These are phyloP conservation scores for Hirtodrosophila duncani DNA, from an alignment of 2,888 invertebrate species.

Conservation along the genomic window DNA sequence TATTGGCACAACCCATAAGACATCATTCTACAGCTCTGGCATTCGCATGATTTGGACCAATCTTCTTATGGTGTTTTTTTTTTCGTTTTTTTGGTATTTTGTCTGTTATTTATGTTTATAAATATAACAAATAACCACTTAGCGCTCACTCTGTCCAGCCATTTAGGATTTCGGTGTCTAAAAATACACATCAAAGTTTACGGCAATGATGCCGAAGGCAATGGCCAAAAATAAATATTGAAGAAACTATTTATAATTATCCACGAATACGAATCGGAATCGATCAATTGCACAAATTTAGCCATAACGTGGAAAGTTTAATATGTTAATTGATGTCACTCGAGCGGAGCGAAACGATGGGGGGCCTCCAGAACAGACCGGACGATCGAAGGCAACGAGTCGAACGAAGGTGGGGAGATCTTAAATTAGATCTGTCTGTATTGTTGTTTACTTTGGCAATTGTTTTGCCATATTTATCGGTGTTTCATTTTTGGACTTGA, in stretches of 20 bases:
- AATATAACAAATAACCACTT: slow-evolving; percentile 68
- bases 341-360: slow-evolving; percentile 12
- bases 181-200: slow-evolving; percentile 60
- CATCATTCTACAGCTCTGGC: too few species aligned
- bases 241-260: slow-evolving; percentile 55
- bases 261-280: slow-evolving; percentile 12
- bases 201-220: slow-evolving; percentile 18
- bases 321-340: slow-evolving; percentile 34
- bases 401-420: too few species aligned
- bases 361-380: slow-evolving; percentile 14
- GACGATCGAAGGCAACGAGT: too few species aligned
- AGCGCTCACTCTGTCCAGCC: slow-evolving; percentile 51
- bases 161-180: slow-evolving; percentile 45
- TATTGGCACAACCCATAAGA: too few species aligned
- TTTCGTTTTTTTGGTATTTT: too few species aligned
- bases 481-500: slow-evolving; percentile 10
- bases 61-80: too few species aligned
- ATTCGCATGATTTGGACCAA: too few species aligned
- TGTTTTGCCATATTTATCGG: not conserved
- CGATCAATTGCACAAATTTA: slow-evolving; percentile 57
- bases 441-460: not conserved
- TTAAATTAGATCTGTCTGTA: slow-evolving; percentile 8
- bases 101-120: slow-evolving; percentile 51
- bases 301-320: slow-evolving; percentile 20
- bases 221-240: slow-evolving; percentile 64